These are phyloP conservation scores for Scolopax rusticola DNA, from an alignment of 2,797 vertebrate genomes.

Conservation along the genomic window DNA sequence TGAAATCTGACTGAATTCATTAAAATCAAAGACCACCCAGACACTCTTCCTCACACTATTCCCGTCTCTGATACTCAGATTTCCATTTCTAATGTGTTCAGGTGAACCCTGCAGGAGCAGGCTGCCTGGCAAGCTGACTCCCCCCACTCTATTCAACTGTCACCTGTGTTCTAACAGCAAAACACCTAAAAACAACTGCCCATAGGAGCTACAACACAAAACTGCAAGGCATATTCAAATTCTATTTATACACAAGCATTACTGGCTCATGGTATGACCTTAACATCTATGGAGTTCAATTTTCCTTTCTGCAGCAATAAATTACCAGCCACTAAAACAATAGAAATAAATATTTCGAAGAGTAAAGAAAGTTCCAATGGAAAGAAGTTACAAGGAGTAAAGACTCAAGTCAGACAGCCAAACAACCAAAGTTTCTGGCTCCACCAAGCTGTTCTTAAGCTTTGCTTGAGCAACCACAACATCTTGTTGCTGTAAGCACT, in stretches of 20 bases:
- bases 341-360: not conserved
- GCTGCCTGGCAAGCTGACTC: not conserved
- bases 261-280: not conserved
- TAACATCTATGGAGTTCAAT: not conserved
- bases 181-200: not conserved
- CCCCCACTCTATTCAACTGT: not conserved
- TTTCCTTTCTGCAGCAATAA: not conserved
- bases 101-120: not conserved
- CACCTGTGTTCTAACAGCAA: not conserved
- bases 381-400: not conserved
- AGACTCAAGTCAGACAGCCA: not conserved
- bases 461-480: slow-evolving; percentile 48
- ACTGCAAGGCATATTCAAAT: not conserved
- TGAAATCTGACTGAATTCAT: not conserved
- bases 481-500: slow-evolving; percentile 14
- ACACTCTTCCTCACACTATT: not conserved
- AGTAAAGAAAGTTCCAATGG: not conserved
- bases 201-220: fast-evolving
- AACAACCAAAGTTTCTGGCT: slow-evolving; percentile 46
- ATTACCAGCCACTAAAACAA: not conserved
- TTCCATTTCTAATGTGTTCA: not conserved
- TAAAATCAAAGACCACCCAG: not conserved
- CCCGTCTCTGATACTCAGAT: not conserved
- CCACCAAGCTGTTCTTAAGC: not conserved
- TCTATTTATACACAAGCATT: not conserved